Conservation (phyloP, 1,140 invertebrate species). For the Copidosoma floridanum region DNA sequence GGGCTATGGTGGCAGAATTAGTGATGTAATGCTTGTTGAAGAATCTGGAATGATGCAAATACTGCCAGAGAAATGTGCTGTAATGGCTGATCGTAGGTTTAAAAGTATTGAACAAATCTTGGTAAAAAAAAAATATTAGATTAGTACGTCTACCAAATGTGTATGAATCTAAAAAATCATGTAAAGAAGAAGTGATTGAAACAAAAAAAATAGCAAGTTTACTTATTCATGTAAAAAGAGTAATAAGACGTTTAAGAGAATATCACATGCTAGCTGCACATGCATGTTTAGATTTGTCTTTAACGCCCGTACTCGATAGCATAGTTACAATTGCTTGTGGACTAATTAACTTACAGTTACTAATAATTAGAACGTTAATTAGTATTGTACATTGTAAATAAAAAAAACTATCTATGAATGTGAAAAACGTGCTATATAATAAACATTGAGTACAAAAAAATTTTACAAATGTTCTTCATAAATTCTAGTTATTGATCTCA, state of each 20-base stretch:
- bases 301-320: too few relatives aligned
- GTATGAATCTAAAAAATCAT: conserved; percentile 15
- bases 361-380: too few relatives aligned
- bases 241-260: conserved; percentile 43
- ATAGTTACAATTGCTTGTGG: too few relatives aligned
- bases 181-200: conserved; percentile 38
- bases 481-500: too few relatives aligned
- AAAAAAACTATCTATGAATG: too few relatives aligned
- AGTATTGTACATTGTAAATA: too few relatives aligned
- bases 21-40: conserved; percentile 45
- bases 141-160: conserved; percentile 48
- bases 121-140: conserved; percentile 32
- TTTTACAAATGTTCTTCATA: too few relatives aligned
- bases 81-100: conserved; percentile 46
- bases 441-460: too few relatives aligned
- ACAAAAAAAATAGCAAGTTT: conserved; percentile 48
- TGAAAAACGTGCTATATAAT: too few relatives aligned
- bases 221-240: conserved; percentile 47
- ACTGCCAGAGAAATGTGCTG: conserved; percentile 18
- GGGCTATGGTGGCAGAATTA: conserved; percentile 45
- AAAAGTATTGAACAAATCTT: conserved; percentile 39
- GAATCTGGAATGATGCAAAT: conserved; percentile 40
- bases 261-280: conserved; percentile 45
- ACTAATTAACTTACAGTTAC: too few relatives aligned
- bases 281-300: conserved; percentile 38